phyloP scores from a whole-genome alignment of 1,140 invertebrate genomes.

The Tetraneura akinire region DNA sequence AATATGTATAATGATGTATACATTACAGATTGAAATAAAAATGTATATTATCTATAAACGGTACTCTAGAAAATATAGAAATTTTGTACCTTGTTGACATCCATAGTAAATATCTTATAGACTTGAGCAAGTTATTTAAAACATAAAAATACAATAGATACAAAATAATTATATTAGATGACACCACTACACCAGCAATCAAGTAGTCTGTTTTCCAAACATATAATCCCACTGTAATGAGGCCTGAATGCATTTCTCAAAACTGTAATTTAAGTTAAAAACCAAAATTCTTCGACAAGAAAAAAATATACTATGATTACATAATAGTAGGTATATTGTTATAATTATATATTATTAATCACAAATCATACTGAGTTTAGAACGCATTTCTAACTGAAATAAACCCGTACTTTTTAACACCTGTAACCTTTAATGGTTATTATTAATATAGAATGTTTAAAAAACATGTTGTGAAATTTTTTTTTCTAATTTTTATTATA shows the following conservation, averaged over 20 bases:
- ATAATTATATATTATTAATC: not conserved
- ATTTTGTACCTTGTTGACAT: conserved; percentile 1
- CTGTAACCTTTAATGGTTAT: not conserved
- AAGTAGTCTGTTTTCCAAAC: not conserved
- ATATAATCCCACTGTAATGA: not conserved
- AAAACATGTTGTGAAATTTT: no score
- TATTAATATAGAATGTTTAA: no score
- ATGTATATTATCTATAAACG: not conserved
- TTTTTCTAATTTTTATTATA: no score
- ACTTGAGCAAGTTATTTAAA: not conserved
- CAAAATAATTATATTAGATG: not conserved
- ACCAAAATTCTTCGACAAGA: not conserved
- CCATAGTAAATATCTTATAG: conserved; percentile 11
- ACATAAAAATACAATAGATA: not conserved
- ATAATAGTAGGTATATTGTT: not conserved
- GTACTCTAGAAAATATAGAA: conserved; percentile 1
- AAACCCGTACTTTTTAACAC: no score
- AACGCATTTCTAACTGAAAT: not conserved
- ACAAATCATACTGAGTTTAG: not conserved
- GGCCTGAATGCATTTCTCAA: not conserved
- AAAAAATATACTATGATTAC: not conserved
- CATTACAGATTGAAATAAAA: not conserved
- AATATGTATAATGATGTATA: not conserved
- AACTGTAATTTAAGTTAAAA: conserved; percentile 4
- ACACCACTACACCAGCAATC: not conserved